These are phyloP conservation scores for Metacarcinus magister DNA, from an alignment of 2,888 invertebrate genomes.

Conservation along the genomic window DNA sequence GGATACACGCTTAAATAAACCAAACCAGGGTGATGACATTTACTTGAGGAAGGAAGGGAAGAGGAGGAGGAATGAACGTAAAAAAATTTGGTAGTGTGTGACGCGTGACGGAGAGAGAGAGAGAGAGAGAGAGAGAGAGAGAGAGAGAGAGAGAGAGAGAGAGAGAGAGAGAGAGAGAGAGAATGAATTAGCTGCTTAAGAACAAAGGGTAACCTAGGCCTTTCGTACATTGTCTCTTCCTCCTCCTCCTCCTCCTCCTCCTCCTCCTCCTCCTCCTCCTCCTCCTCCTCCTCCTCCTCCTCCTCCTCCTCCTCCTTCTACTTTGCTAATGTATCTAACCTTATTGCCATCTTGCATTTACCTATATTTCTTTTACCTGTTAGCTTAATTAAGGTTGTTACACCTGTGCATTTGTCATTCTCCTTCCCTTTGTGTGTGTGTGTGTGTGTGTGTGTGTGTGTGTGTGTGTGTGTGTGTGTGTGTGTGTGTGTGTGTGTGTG, in stretches of 20 bases:
- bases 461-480: too few relatives aligned
- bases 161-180: neutral
- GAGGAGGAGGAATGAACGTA: constrained; percentile 26
- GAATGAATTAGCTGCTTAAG: neutral
- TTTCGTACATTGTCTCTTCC: neutral
- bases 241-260: neutral
- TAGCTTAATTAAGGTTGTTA: constrained; percentile 21
- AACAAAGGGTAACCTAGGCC: neutral
- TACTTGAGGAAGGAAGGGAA: constrained; percentile 12
- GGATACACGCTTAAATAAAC: neutral
- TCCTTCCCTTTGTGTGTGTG: too few relatives aligned
- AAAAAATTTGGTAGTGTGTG: neutral
- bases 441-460: too few relatives aligned
- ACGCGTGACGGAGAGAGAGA: neutral
- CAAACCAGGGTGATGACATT: neutral
- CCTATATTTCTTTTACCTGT: neutral
- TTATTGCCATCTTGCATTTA: neutral
- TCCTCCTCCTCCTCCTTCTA: neutral
- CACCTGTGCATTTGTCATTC: neutral
- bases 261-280: neutral
- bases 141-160: neutral
- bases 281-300: constrained; percentile 26
- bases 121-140: too few relatives aligned
- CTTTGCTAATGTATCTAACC: neutral
- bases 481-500: too few relatives aligned